These are phyloP conservation scores for Pseudois nayaur DNA, from an alignment of 2,113 vertebrate genomes.

Conservation along the genomic window DNA sequence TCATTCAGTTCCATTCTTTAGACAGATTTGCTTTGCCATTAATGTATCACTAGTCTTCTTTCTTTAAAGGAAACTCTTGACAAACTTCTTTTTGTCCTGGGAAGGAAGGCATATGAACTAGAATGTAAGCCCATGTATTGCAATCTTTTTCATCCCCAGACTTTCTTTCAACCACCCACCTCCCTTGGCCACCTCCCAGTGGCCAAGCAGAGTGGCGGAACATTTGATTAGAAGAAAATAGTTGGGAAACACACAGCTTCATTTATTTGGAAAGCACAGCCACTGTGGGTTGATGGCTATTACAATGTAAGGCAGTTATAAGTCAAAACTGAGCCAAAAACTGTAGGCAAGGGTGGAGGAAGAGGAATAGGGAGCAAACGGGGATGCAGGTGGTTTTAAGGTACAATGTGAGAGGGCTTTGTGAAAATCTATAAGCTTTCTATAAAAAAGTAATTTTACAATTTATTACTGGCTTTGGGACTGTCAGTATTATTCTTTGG, in stretches of 20 bases:
- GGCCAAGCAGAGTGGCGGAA: background rate
- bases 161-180: background rate
- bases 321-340: background rate
- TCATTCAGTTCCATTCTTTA: background rate
- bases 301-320: background rate
- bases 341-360: background rate
- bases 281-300: background rate
- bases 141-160: background rate
- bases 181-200: background rate
- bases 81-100: background rate
- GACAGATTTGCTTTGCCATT: background rate
- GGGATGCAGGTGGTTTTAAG: background rate
- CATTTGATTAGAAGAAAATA: background rate
- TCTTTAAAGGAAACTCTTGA: conserved; percentile 7
- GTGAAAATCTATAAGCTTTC: conserved; percentile 30
- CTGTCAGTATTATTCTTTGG: conserved; percentile 45
- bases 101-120: background rate
- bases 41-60: background rate
- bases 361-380: background rate
- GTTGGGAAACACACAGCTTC: background rate
- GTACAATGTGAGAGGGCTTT: background rate
- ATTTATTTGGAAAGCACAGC: background rate
- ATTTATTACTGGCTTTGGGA: conserved; percentile 38
- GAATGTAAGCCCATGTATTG: background rate
- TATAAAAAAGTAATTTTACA: conserved; percentile 22